Percentiles rank a stretch among this genome's conserved stretches.
These are phyloP conservation scores for Scophthalmus maximus DNA, from an alignment of 2,113 vertebrate genomes.

Conservation along the genomic window DNA sequence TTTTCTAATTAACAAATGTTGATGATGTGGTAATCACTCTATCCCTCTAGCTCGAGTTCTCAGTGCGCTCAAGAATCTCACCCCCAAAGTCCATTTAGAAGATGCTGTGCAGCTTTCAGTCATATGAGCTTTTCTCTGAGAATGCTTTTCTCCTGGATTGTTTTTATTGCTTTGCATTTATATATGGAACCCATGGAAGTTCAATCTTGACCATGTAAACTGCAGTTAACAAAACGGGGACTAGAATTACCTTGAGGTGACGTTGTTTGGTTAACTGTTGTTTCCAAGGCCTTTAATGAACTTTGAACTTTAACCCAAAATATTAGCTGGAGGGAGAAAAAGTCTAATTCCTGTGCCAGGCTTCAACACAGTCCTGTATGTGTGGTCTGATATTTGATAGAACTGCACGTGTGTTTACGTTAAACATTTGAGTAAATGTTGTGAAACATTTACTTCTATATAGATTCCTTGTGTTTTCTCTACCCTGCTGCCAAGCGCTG, in stretches of 20 bases:
- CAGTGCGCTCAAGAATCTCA: not conserved
- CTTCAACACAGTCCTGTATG: not conserved
- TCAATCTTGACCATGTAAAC: constrained; percentile 4
- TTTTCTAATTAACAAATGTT: not conserved
- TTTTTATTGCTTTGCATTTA: not conserved
- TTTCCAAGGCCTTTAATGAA: not conserved
- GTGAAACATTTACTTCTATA: no score
- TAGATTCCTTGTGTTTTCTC: constrained; percentile 24
- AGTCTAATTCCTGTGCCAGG: constrained; percentile 9
- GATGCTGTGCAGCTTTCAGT: not conserved
- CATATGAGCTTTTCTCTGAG: not conserved
- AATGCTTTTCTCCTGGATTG: not conserved
- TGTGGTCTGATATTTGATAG: constrained; percentile 26
- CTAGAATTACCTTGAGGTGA: not conserved
- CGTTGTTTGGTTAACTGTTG: constrained; percentile 1
- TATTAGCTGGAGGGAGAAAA: not conserved
- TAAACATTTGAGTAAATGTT: not conserved
- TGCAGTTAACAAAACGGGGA: not conserved
- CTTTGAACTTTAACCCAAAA: not conserved
- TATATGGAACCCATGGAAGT: not conserved
- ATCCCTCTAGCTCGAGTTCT: no score
- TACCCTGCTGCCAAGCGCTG: constrained; percentile 49
- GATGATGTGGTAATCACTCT: not conserved
- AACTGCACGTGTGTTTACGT: constrained; percentile 19
- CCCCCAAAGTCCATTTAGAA: not conserved